Evolutionary conservation across 2,888 invertebrate species (phyloP).

Genomic region (Drosophila heteroneura): DNA sequence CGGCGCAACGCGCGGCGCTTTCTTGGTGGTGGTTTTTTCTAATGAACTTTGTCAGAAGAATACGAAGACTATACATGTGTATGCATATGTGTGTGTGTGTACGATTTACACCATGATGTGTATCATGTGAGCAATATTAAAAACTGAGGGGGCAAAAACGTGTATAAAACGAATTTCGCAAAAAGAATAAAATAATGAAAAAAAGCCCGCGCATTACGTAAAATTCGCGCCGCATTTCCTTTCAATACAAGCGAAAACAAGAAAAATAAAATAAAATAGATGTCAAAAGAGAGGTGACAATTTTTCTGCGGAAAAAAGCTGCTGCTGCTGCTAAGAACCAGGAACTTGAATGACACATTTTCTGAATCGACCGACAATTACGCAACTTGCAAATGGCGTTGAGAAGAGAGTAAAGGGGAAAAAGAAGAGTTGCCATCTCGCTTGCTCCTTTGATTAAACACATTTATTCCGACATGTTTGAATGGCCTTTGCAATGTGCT

Average conservation of each 20-base stretch:
- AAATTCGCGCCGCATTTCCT: constrained; percentile 45
- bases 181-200: background rate
- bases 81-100: constrained; percentile 27
- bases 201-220: constrained; percentile 71
- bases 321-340: constrained; percentile 43
- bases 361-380: constrained; percentile 71
- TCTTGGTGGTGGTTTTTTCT: constrained; percentile 70
- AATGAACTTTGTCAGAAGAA: constrained; percentile 70
- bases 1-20: constrained; percentile 48
- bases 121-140: constrained; percentile 52
- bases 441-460: constrained; percentile 47
- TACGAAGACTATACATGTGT: constrained; percentile 31
- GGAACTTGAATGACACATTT: constrained; percentile 81
- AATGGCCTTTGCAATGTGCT: constrained; percentile 72
- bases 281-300: constrained; percentile 10
- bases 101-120: constrained; percentile 42
- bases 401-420: constrained; percentile 34
- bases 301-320: constrained; percentile 19
- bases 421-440: constrained; percentile 39
- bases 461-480: constrained; percentile 57
- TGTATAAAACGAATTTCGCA: constrained; percentile 20
- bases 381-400: constrained; percentile 77
- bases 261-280: constrained; percentile 1
- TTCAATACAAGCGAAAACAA: background rate
- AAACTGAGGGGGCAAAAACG: constrained; percentile 27